Conservation (phyloP, 2,888 invertebrate genomes). For the Alviniconcha strummeri region DNA sequence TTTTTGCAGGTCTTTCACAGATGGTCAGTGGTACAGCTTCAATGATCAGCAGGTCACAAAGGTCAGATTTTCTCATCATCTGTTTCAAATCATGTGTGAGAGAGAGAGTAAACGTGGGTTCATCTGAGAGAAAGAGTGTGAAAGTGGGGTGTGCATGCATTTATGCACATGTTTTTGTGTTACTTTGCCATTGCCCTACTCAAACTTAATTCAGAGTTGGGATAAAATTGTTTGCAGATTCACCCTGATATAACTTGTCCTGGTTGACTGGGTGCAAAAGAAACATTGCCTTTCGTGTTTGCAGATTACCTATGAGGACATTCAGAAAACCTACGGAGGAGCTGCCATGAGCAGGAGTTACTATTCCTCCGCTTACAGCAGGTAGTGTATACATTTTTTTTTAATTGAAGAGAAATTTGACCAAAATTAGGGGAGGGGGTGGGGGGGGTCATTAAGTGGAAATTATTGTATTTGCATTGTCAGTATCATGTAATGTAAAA, state of each 20-base stretch:
- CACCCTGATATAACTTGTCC: no score
- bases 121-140: neutral
- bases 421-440: no score
- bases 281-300: constrained; percentile 17
- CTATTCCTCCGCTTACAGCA: constrained; percentile 84
- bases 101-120: neutral
- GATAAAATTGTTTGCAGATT: no score
- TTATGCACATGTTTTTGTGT: no score
- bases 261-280: no score
- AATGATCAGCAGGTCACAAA: constrained; percentile 88
- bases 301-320: constrained; percentile 86
- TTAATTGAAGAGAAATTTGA: no score
- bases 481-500: no score
- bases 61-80: constrained; percentile 75
- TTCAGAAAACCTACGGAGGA: constrained; percentile 88
- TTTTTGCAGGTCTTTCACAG: constrained; percentile 73
- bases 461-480: no score
- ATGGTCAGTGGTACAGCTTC: constrained; percentile 88
- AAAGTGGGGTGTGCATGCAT: neutral
- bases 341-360: constrained; percentile 67
- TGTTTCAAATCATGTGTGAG: neutral
- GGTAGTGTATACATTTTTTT: constrained; percentile 52
- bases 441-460: no score
- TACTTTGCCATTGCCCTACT: no score
- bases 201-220: no score